phyloP scores from a whole-genome alignment of 1,140 invertebrate genomes.

The Druon quercuslanigerum region DNA sequence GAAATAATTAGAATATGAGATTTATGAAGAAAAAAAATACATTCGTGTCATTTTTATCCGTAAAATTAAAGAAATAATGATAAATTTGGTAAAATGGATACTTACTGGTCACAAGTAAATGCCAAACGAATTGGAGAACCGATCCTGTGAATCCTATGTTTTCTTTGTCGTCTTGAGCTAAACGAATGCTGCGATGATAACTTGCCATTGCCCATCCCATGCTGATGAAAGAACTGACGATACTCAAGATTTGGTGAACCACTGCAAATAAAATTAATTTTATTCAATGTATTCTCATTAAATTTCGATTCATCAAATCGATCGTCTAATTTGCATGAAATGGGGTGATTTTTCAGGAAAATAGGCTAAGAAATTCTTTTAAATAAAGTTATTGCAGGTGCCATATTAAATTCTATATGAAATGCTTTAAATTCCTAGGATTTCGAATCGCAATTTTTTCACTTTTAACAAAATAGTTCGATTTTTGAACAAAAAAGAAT shows the following conservation, averaged over 20 bases:
- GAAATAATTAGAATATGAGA: too few relatives aligned
- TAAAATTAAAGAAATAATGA: slow-evolving; percentile 36
- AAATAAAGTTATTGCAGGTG: too few relatives aligned
- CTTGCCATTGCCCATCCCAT: slow-evolving; percentile 92
- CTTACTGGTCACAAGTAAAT: slow-evolving; percentile 85
- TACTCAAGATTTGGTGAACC: slow-evolving; percentile 83
- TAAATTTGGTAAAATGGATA: slow-evolving; percentile 34
- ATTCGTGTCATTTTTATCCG: too few relatives aligned
- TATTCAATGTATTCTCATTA: slow-evolving; percentile 12
- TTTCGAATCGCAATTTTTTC: too few relatives aligned
- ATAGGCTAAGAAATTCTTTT: too few relatives aligned
- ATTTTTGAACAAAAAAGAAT: too few relatives aligned
- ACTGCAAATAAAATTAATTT: slow-evolving; percentile 71
- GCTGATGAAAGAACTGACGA: slow-evolving; percentile 84
- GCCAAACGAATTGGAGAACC: slow-evolving; percentile 85
- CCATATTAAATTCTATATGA: too few relatives aligned
- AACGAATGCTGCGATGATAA: slow-evolving; percentile 87
- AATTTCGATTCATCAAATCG: slow-evolving; percentile 30
- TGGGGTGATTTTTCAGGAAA: too few relatives aligned
- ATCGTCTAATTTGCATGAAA: too few relatives aligned
- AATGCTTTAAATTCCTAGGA: too few relatives aligned
- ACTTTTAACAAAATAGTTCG: too few relatives aligned
- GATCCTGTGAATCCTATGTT: slow-evolving; percentile 83
- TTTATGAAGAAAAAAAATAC: too few relatives aligned
- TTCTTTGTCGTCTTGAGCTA: slow-evolving; percentile 82